Base-by-base conservation (phyloP, 2,797 vertebrate genomes). In the Urophycis tenuis region DNA sequence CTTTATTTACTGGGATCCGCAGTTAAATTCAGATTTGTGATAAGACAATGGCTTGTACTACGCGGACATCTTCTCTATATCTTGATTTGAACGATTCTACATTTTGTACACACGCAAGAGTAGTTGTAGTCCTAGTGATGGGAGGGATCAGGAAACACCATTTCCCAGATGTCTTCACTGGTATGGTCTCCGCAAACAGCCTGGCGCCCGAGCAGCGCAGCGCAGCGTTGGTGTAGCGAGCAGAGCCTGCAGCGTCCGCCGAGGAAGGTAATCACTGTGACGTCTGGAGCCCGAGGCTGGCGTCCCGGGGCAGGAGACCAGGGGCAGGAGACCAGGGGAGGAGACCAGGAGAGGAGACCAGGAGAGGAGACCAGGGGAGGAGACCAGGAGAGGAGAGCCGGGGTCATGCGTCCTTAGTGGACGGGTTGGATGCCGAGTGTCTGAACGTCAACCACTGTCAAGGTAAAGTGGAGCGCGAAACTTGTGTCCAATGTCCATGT, bases 141-240 rank as follows among this genome's bases (percentile, higher is more conserved):
- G 8, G 53, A 5, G 22, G 22, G 14, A 9, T 9, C 9, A n/a
- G 53, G n/a, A 60, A 60, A 25, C 53, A 92, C 88, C 84, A 90
- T 92, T 95, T 92, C 94, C 95, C 96, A 93, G 91, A 87, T 80
- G 71, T 85, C 94, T 87, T 31, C 81, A 77, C 83, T 76, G 45
- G 41, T 19, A 4, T 84, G 71, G 41, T 70, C 80, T 78, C 74
- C 77, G 8, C 79, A 84, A 79, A 39, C 83, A 78, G 81, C 71
- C 85, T 85, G 88, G 88, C 87, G 83, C 74, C 0, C 76, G 80
- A 83, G 85, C 88, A 90, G 77, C 67, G 75, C 67, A 34, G 75
- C 33, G 74, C n/a, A 76, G 84, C 80, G 69, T 41, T 75, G 81
- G 79, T 39, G 84, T 77, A 78, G 80, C 30, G 82, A 84, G 1